phyloP scores from a whole-genome alignment of 1,140 invertebrate genomes.

The Drosophila nasuta region DNA sequence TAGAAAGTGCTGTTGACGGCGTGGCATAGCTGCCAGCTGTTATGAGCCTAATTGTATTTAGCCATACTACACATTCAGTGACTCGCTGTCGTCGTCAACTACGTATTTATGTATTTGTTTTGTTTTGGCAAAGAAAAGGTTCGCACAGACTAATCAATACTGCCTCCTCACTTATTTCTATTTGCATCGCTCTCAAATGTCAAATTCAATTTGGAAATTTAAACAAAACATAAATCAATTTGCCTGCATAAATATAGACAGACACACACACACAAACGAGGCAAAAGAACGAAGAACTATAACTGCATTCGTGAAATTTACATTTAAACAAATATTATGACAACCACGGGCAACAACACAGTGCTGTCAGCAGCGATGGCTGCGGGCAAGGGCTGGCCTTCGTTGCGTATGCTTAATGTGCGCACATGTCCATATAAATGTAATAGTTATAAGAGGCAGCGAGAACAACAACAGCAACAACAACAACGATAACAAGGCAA shows the following conservation, averaged over 20 bases:
- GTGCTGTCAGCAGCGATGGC: constrained; percentile 35
- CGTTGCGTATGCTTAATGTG: constrained; percentile 74
- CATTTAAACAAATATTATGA: constrained; percentile 72
- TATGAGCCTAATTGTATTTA: constrained; percentile 60
- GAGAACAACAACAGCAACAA: constrained; percentile 7
- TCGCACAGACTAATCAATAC: constrained; percentile 38
- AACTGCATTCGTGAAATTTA: constrained; percentile 48
- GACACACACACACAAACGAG: constrained; percentile 31
- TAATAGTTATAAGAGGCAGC: constrained; percentile 67
- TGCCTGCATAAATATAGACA: constrained; percentile 58
- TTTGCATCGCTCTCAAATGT: constrained; percentile 48
- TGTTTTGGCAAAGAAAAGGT: constrained; percentile 41
- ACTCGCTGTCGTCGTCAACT: constrained; percentile 33
- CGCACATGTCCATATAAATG: constrained; percentile 76
- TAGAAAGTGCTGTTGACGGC: not conserved
- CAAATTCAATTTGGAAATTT: constrained; percentile 63
- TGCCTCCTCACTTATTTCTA: constrained; percentile 20
- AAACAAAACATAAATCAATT: constrained; percentile 77
- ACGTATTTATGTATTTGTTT: constrained; percentile 54
- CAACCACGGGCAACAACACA: constrained; percentile 51
- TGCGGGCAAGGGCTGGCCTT: constrained; percentile 57
- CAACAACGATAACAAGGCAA: constrained; percentile 7
- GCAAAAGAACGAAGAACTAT: not conserved
- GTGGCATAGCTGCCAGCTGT: not conserved
- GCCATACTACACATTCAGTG: constrained; percentile 16